Base-by-base conservation (phyloP, 2,113 vertebrate genomes). In the Brachionichthys hirsutus region DNA sequence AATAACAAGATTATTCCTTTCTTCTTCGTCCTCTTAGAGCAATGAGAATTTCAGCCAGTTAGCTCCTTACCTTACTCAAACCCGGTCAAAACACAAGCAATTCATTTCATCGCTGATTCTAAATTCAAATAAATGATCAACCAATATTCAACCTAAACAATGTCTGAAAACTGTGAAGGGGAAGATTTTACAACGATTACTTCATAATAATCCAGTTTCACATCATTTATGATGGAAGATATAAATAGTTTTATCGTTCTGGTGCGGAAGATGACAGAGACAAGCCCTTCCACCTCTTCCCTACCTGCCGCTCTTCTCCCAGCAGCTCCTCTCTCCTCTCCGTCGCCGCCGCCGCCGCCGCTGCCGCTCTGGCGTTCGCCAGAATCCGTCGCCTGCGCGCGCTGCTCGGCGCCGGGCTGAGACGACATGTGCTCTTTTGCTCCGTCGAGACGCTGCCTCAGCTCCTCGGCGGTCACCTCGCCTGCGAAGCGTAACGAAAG, bases 391-490 rank as follows among this genome's bases (percentile, higher is more conserved):
- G 81, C 89, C 65, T 85, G 91, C 1, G 58, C 75, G 15, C 64
- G 90, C 49, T 88, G 78, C 76, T 92, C 90, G 4, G 84, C 49
- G 30, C 67, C 83, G 54, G 92, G 85, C 58, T 93, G 94, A 3
- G 93, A 91, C 2, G 92, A 93, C 57, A 95, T 80, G 1, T 90
- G 90, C 56, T 97, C 94, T 75, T 97, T 96, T 13, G 94, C 92
- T 12, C 93, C 94, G 50, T 94, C 90, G 61, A 98, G 89, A 55
- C 95, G 93, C 17, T 94, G 95, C 13, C 93, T 91, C 18, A 98
- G 89, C 77, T 97, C 95, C 89, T 98, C 93, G 35, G 95, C 94
- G 54, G 95, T 97, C 84, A 98, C 93, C 85, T 98, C 95, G 66
- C 96, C 96, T 98, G 78, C 51, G 54, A 66, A 72, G 62, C 30